A percentile compares a stretch with the other conserved stretches of the same genome.
Conservation (phyloP, 2,113 vertebrate genomes). For the Tauraco erythrolophus region DNA sequence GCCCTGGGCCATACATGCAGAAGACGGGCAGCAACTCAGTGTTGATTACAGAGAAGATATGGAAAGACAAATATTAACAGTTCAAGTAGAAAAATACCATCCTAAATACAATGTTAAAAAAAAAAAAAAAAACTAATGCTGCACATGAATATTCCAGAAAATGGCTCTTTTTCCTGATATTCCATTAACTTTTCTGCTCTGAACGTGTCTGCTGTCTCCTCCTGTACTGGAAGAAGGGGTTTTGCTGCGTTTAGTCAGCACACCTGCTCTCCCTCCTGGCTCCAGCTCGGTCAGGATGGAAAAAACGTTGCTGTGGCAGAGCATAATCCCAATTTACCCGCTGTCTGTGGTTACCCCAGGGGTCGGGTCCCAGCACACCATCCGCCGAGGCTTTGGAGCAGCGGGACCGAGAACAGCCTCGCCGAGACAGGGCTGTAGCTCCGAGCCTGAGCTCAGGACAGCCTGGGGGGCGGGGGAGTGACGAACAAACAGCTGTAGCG, state of each 20-base stretch:
- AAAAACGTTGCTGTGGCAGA: not conserved
- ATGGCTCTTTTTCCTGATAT: not conserved
- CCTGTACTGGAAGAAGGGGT: not conserved
- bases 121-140: not conserved
- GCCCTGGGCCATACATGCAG: not conserved
- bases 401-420: rapidly evolving
- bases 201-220: rapidly evolving
- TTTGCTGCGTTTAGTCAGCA: not conserved
- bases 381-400: rapidly evolving
- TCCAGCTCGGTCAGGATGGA: too few relatives aligned
- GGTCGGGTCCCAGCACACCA: not conserved
- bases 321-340: rapidly evolving
- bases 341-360: rapidly evolving
- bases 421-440: rapidly evolving
- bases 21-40: not conserved
- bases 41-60: not conserved
- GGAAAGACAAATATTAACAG: not conserved
- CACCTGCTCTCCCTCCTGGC: too few relatives aligned
- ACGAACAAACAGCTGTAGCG: rapidly evolving
- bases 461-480: rapidly evolving
- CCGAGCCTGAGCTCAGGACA: rapidly evolving
- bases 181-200: not conserved
- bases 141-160: not conserved
- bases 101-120: not conserved
- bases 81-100: not conserved